phyloP scores from a whole-genome alignment of 1,140 invertebrate genomes.

The Spodoptera frugiperda region DNA sequence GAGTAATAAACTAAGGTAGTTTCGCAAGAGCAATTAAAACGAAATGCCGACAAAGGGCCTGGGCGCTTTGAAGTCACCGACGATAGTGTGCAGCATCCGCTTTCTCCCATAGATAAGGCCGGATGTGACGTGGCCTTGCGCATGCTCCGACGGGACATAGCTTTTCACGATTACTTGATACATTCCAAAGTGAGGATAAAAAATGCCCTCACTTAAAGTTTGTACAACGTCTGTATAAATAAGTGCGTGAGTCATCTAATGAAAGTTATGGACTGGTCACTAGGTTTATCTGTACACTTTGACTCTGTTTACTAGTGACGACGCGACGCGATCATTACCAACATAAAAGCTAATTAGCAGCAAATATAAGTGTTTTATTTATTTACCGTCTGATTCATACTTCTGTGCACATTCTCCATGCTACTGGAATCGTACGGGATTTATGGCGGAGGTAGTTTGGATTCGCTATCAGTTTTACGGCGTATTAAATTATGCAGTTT shows the following conservation, averaged over 20 bases:
- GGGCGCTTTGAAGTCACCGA: slow-evolving; percentile 73
- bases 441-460: slow-evolving; percentile 53
- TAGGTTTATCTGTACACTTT: slow-evolving; percentile 34
- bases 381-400: slow-evolving; percentile 39
- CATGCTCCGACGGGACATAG: slow-evolving; percentile 56
- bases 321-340: slow-evolving; percentile 28
- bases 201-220: slow-evolving; percentile 57
- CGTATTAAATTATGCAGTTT: slow-evolving; percentile 64
- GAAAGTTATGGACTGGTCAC: slow-evolving; percentile 44
- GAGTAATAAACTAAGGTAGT: slow-evolving; percentile 61
- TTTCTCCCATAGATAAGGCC: slow-evolving; percentile 76
- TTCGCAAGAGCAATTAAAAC: slow-evolving; percentile 74
- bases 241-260: slow-evolving; percentile 60
- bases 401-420: slow-evolving; percentile 42
- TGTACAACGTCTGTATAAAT: slow-evolving; percentile 51
- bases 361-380: slow-evolving; percentile 44
- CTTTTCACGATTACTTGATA: slow-evolving; percentile 83
- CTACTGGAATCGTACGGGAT: slow-evolving; percentile 54
- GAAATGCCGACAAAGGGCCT: slow-evolving; percentile 71
- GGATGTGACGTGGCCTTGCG: slow-evolving; percentile 82
- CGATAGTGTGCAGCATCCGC: slow-evolving; percentile 68
- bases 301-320: slow-evolving; percentile 37
- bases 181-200: slow-evolving; percentile 75
- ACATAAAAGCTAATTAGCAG: slow-evolving; percentile 43
- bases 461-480: slow-evolving; percentile 58